Base-by-base conservation (phyloP, 2,888 invertebrate species). In the Xestia xanthographa region DNA sequence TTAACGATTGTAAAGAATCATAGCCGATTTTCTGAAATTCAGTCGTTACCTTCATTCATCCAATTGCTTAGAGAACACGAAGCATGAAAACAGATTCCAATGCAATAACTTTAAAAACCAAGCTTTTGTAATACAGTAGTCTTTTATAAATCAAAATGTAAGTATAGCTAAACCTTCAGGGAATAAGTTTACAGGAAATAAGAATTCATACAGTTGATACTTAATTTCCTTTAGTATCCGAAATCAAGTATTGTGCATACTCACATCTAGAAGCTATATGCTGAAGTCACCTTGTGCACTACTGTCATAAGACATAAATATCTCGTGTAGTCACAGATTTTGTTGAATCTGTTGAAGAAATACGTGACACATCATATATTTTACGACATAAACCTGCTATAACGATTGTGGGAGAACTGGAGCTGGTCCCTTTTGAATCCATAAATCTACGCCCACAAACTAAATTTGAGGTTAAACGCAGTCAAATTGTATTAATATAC, bases 401-500 rank as follows among this genome's bases (percentile, higher is more conserved):
- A 71, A 68, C 34, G 53, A 22, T 53, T 65, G 86, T 84, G 85
- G 77, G 76, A 73, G 84, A 75, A 75, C 75, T 77, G 29, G 74
- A 60, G 53, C 72, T 63, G 50, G 48, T 87, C 74, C 75, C 85
- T 83, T 86, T 86, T 81, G 72, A 70, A 70, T 43, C 75, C n/a
- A 89, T 89, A 89, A 84, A 87, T 87, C 87, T 74, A 81, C 87
- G 58, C 87, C 89, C 80, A 87, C 87, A 8, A 11, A 20, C 69
- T 1, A 76, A 86, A 81, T 81, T 83, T 80, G 74, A 84, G 87
- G 87, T 88, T 82, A 87, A 82, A 80, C 78, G 66, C 60, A 82
- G 82, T 88, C 80, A 80, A 87, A 83, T 75, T 87, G 63, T 87
- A 80, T 86, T 79, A 77, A 74, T 75, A 75, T 43, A 56, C 67